phyloP scores from a whole-genome alignment of 2,888 invertebrate genomes.

The Mythimna pallens region DNA sequence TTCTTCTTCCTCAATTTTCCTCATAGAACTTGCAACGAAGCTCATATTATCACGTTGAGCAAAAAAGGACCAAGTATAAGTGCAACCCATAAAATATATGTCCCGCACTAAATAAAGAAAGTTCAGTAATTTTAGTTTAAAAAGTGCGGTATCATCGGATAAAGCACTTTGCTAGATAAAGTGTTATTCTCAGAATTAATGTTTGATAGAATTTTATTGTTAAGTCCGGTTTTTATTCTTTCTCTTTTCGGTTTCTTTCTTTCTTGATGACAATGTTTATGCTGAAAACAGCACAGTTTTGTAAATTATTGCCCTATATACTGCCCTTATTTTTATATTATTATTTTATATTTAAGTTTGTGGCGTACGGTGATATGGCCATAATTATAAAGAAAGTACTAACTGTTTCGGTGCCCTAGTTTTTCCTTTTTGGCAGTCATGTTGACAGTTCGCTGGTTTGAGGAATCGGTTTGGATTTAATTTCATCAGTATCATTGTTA shows the following conservation, averaged over 20 bases:
- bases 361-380: too few species aligned
- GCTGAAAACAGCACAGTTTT: not conserved
- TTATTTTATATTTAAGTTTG: too few species aligned
- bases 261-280: slow-evolving; percentile 13
- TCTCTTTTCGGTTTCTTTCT: slow-evolving; percentile 1
- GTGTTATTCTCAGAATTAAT: slow-evolving; percentile 43
- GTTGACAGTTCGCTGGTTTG: too few species aligned
- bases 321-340: not conserved
- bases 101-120: slow-evolving; percentile 50
- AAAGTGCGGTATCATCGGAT: slow-evolving; percentile 60
- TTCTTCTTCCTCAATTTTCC: slow-evolving; percentile 29
- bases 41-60: slow-evolving; percentile 44
- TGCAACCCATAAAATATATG: slow-evolving; percentile 58
- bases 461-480: too few species aligned
- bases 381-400: too few species aligned
- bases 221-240: slow-evolving; percentile 19
- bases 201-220: slow-evolving; percentile 49
- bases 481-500: too few species aligned
- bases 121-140: slow-evolving; percentile 60
- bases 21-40: slow-evolving; percentile 29
- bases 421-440: too few species aligned
- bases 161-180: slow-evolving; percentile 51
- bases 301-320: not conserved
- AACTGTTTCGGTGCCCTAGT: too few species aligned
- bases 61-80: slow-evolving; percentile 36